Evolutionary conservation across 2,113 vertebrate species (phyloP), one percentile per base, ranked within the genome.

Genomic region (Esox niger): DNA sequence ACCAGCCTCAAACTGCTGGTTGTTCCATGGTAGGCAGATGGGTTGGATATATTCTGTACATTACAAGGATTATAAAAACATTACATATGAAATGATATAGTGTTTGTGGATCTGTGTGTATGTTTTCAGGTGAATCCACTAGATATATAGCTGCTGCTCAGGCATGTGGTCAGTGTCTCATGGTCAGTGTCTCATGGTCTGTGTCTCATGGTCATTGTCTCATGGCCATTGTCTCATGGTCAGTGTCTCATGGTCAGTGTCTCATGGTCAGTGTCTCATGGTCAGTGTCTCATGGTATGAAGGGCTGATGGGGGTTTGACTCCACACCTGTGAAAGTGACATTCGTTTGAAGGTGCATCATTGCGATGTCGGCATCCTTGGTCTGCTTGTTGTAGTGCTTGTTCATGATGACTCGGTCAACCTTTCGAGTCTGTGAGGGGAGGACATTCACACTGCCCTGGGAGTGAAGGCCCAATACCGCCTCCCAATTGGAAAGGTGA

Each of bases 321-420:
- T 35, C 1, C 78, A 67, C 26, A 96, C 97, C 90, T 86, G 92
- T 93, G 43, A 92, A 96, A 86, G 83, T 91, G 62, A 95, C 83
- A 64, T 88, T 88, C 27, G 82, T 49, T 43, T 92, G 79, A 49
- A 99, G 91, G 57, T 92, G 97, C 88, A 98, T 91, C 85, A 99
- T 86, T 62, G 92, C 92, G 1, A 98, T 89, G 76, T 99, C 97
- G 0, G 79, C 92, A 8, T 95, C 73, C 77, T 97, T 97, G 26
- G 81, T 95, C 13, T 32, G 3, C 38, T 76, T 89, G 83, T 91
- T 88, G 77, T 98, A 99, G 38, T 87, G 88, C 47, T 83, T 86
- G 64, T 94, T 90, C 62, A 96, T 94, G 74, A 96, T 17, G 56
- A 99, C 88, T 68, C 70, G 87, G 80, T 96, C 90, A 0, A 98